These are phyloP conservation scores for Drosophila mimetica DNA, from an alignment of 2,888 invertebrate species.

Conservation along the genomic window DNA sequence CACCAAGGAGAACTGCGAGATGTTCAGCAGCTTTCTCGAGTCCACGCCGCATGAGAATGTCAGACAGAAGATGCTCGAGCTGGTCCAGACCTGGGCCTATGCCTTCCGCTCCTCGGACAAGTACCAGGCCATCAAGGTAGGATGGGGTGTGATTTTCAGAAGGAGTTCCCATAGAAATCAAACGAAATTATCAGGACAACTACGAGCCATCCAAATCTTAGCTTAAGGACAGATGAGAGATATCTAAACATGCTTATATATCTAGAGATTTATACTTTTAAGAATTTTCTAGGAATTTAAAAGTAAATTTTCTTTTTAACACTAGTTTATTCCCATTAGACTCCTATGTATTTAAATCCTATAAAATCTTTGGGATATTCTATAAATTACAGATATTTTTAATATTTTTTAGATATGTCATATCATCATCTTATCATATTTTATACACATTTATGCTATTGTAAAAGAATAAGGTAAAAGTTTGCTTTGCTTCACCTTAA, in stretches of 20 bases:
- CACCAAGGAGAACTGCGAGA: slow-evolving; percentile 96
- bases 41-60: slow-evolving; percentile 93
- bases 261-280: not conserved
- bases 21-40: slow-evolving; percentile 94
- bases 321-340: too few species aligned
- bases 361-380: too few species aligned
- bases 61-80: slow-evolving; percentile 93
- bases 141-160: accelerated
- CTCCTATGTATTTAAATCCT: too few species aligned
- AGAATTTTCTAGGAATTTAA: too few species aligned
- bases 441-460: too few species aligned
- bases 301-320: too few species aligned
- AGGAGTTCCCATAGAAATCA: not conserved
- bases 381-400: too few species aligned
- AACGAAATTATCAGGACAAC: not conserved
- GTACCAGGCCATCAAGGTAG: slow-evolving; percentile 93
- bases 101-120: slow-evolving; percentile 97
- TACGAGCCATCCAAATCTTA: too few species aligned
- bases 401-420: too few species aligned
- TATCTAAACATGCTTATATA: not conserved
- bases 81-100: slow-evolving; percentile 98
- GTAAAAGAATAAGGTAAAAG: too few species aligned
- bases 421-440: too few species aligned
- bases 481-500: not conserved
- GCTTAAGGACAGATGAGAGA: too few species aligned